A percentile compares a stretch with the other conserved stretches of the same genome.
Conservation (phyloP, 2,797 vertebrate genomes). For the Psittacula echo region DNA sequence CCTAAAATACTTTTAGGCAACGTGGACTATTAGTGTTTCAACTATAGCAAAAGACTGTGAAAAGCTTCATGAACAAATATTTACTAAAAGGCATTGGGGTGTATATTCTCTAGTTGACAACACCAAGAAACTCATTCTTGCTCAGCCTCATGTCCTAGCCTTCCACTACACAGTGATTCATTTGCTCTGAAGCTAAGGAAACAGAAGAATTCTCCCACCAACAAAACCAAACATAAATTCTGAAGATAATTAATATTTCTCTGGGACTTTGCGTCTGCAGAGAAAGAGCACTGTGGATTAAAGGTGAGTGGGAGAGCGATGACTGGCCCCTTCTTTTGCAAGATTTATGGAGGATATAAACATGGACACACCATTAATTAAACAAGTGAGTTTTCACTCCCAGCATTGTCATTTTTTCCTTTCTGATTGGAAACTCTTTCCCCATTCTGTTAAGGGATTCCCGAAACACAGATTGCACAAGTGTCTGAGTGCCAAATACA, state of each 20-base stretch:
- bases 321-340: neutral
- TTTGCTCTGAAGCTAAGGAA: conserved; percentile 29
- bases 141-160: neutral
- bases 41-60: neutral
- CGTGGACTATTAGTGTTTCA: neutral
- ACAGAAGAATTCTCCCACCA: conserved; percentile 27
- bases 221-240: conserved; percentile 22
- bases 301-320: neutral
- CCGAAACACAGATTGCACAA: neutral
- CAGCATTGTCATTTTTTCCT: neutral
- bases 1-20: neutral
- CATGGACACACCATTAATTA: neutral
- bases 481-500: conserved; percentile 17
- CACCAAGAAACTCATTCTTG: neutral
- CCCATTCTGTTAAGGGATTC: conserved; percentile 13
- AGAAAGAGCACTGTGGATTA: neutral
- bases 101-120: neutral
- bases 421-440: conserved; percentile 11
- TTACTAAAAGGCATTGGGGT: neutral
- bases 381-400: neutral
- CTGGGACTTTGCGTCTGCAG: neutral
- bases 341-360: neutral
- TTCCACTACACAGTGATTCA: neutral
- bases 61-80: neutral
- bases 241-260: neutral